phyloP scores from a whole-genome alignment of 2,888 invertebrate genomes.

The Drosophila meridionalis region DNA sequence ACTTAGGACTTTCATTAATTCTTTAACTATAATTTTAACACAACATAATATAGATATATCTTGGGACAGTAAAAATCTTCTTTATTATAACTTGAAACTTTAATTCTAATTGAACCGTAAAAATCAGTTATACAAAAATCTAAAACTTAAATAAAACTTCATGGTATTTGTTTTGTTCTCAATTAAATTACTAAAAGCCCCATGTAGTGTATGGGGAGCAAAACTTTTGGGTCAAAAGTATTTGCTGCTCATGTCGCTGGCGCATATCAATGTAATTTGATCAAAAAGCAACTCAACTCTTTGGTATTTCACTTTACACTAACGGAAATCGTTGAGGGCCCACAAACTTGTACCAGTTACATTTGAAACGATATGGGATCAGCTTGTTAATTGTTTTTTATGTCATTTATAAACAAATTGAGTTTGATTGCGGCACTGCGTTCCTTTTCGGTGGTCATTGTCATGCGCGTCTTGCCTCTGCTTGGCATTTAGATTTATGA shows the following conservation, averaged over 20 bases:
- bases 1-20: too few species aligned
- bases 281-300: constrained; percentile 43
- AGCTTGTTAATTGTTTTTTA: constrained; percentile 42
- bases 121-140: too few species aligned
- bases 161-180: not conserved
- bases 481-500: constrained; percentile 63
- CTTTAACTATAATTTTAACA: too few species aligned
- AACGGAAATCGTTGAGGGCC: constrained; percentile 32
- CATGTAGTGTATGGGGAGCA: constrained; percentile 20
- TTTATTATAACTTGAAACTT: too few species aligned
- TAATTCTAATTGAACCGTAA: too few species aligned
- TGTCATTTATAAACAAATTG: constrained; percentile 57
- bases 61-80: too few species aligned
- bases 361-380: constrained; percentile 48
- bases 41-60: too few species aligned
- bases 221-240: constrained; percentile 33
- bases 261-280: constrained; percentile 57
- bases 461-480: constrained; percentile 60
- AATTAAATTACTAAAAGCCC: constrained; percentile 33
- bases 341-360: constrained; percentile 58
- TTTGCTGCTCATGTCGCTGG: constrained; percentile 49
- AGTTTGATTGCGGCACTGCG: constrained; percentile 10
- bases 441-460: constrained; percentile 43
- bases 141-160: too few species aligned
- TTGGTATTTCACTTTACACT: constrained; percentile 52